Percentiles rank a stretch among this genome's conserved stretches.
These are phyloP conservation scores for Urosaurus nigricauda DNA, from an alignment of 2,797 vertebrate species.

Conservation along the genomic window DNA sequence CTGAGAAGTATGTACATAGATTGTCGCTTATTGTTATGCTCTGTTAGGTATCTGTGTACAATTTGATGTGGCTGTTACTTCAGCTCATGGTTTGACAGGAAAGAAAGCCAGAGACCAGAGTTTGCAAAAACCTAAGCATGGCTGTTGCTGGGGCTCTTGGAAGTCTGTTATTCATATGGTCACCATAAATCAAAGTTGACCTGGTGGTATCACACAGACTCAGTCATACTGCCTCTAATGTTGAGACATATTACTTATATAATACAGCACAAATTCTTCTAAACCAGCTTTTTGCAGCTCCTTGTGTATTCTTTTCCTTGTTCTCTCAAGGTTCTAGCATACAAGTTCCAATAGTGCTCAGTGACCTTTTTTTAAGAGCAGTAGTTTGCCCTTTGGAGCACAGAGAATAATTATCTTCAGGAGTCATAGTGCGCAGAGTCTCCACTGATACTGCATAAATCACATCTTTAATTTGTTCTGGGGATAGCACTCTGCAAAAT, in stretches of 20 bases:
- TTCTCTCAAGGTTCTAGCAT: conserved; percentile 13
- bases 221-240: background rate
- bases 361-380: conserved; percentile 44
- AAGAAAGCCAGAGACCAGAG: too few species aligned
- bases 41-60: background rate
- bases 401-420: conserved; percentile 48
- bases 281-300: conserved; percentile 28
- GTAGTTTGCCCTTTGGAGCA: conserved; percentile 24
- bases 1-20: too few species aligned
- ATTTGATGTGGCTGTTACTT: background rate
- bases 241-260: too few species aligned
- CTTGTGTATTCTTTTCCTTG: conserved; percentile 35
- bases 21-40: background rate
- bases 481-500: conserved; percentile 35
- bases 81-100: too few species aligned
- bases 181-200: too few species aligned
- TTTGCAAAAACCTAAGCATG: too few species aligned
- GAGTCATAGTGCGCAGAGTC: conserved; percentile 37
- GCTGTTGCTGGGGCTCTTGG: too few species aligned
- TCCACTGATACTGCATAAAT: conserved; percentile 13
- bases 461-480: conserved; percentile 21
- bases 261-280: background rate
- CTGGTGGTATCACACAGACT: background rate
- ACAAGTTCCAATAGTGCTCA: conserved; percentile 12
- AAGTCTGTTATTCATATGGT: too few species aligned